These are phyloP conservation scores for Trissolcus basalis DNA, from an alignment of 1,140 invertebrate genomes.

Conservation along the genomic window DNA sequence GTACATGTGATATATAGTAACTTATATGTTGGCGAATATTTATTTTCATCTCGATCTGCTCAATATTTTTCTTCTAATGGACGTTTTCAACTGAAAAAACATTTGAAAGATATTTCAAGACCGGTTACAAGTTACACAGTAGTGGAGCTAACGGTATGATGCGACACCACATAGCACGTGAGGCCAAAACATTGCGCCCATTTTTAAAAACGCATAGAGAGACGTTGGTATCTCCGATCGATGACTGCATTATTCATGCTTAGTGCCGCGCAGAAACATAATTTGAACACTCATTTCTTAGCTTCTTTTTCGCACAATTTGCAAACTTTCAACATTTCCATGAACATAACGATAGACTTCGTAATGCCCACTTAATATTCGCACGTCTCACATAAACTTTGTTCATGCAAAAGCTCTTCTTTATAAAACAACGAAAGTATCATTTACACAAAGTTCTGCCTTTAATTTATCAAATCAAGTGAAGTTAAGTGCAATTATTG, in stretches of 20 bases:
- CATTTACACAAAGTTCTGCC: not conserved
- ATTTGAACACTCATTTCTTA: constrained; percentile 39
- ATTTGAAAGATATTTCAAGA: too few relatives aligned
- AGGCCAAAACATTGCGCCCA: constrained; percentile 57
- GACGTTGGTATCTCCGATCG: constrained; percentile 56
- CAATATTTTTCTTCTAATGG: too few relatives aligned
- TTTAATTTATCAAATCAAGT: not conserved
- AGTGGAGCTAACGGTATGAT: too few relatives aligned
- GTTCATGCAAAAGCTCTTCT: not conserved
- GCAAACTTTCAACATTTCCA: constrained; percentile 42
- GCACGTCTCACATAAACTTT: constrained; percentile 24
- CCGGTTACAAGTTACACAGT: too few relatives aligned
- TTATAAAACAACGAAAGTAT: not conserved
- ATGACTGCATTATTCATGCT: constrained; percentile 61
- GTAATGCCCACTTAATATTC: constrained; percentile 46
- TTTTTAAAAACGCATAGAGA: constrained; percentile 51
- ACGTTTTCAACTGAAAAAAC: too few relatives aligned
- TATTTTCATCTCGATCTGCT: too few relatives aligned
- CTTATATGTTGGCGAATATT: too few relatives aligned
- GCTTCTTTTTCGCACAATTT: constrained; percentile 34
- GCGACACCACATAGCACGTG: not conserved
- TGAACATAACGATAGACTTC: constrained; percentile 42
- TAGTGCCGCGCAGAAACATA: constrained; percentile 26
- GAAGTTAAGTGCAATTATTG: too few relatives aligned
- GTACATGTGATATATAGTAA: too few relatives aligned